Percentiles rank a stretch among this genome's conserved stretches.
Conservation (phyloP, 2,113 vertebrate species). For the Willisornis vidua region DNA sequence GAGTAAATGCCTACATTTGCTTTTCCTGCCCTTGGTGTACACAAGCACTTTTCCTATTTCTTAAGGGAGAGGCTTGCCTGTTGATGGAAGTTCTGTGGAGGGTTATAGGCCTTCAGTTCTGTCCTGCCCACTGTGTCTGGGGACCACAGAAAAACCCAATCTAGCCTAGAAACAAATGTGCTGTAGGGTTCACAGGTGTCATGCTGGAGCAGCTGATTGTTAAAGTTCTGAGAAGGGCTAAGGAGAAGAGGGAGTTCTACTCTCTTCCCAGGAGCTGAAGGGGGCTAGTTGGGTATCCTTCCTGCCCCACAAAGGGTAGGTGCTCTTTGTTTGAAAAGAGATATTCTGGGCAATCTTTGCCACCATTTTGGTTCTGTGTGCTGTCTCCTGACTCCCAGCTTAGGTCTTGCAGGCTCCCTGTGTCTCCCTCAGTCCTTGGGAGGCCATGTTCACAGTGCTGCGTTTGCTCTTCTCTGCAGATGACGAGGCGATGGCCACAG, state of each 20-base stretch:
- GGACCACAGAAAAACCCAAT: not conserved
- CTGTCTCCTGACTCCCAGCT: not conserved
- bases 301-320: not conserved
- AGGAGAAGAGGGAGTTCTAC: not conserved
- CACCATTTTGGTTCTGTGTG: not conserved
- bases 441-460: not conserved
- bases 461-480: conserved; percentile 73
- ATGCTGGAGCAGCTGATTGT: not conserved
- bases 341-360: not conserved
- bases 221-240: not conserved
- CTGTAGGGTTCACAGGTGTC: not conserved
- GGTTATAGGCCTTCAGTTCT: not conserved
- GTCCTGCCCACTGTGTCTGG: not conserved
- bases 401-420: not conserved
- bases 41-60: not conserved
- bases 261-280: not conserved
- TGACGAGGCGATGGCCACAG: conserved; percentile 90
- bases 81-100: not conserved
- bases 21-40: not conserved
- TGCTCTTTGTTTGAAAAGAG: not conserved
- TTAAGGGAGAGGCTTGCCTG: not conserved
- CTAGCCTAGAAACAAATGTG: not conserved
- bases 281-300: not conserved
- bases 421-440: not conserved
- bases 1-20: conserved; percentile 15